Conservation (phyloP, 2,797 vertebrate species). For the Arrhamphus sclerolepis region DNA sequence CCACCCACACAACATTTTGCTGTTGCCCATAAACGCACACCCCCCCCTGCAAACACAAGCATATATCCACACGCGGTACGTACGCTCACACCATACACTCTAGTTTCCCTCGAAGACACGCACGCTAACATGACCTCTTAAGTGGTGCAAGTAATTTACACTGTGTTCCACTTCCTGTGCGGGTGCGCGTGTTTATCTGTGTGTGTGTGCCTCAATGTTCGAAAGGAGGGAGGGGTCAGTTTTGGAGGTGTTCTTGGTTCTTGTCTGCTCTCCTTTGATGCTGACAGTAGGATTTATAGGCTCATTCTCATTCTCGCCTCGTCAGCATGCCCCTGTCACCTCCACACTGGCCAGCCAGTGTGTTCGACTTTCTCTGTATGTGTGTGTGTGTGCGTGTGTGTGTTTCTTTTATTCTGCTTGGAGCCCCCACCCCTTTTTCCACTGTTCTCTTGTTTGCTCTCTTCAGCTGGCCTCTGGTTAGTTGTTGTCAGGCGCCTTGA, state of each 20-base stretch:
- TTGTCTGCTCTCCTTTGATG: slow-evolving; percentile 66
- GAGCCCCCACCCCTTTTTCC: background rate
- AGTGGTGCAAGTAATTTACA: slow-evolving; percentile 68
- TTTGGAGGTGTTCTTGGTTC: slow-evolving; percentile 60
- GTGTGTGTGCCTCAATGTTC: slow-evolving; percentile 29
- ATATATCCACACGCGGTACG: background rate
- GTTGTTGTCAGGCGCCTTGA: slow-evolving; percentile 42
- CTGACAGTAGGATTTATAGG: slow-evolving; percentile 78
- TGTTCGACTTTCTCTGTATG: slow-evolving; percentile 33
- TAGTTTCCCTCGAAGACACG: background rate
- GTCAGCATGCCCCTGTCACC: slow-evolving; percentile 76
- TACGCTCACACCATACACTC: too few species aligned
- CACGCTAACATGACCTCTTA: slow-evolving; percentile 56
- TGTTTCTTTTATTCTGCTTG: slow-evolving; percentile 37
- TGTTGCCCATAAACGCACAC: slow-evolving; percentile 23
- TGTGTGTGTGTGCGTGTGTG: slow-evolving; percentile 35
- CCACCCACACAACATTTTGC: slow-evolving; percentile 24
- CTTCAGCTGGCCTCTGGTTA: slow-evolving; percentile 34
- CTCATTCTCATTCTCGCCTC: slow-evolving; percentile 72
- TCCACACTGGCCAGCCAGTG: slow-evolving; percentile 51
- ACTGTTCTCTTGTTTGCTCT: slow-evolving; percentile 11
- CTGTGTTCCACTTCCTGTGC: slow-evolving; percentile 47
- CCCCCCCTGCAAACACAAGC: slow-evolving; percentile 7
- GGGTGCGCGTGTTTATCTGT: slow-evolving; percentile 36
- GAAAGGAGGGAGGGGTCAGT: slow-evolving; percentile 7